phyloP scores from a whole-genome alignment of 1,140 invertebrate species.

The Solenopsis fugax region DNA sequence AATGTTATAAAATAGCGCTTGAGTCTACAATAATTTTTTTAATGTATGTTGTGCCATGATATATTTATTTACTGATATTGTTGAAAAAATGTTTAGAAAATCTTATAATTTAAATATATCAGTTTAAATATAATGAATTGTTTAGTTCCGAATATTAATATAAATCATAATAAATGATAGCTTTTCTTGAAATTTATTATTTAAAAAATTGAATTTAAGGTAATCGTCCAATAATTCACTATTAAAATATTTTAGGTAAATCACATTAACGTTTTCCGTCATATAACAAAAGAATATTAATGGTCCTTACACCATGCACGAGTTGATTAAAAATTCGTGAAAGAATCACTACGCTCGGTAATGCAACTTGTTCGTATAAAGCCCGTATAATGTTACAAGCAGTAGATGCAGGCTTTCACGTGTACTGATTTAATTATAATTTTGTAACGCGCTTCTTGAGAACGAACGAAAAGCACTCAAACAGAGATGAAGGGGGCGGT shows the following conservation, averaged over 20 bases:
- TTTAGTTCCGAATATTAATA: not conserved
- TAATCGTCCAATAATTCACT: not conserved
- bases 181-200: not conserved
- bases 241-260: slow-evolving; percentile 16
- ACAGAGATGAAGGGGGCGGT: slow-evolving; percentile 26
- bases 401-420: slow-evolving; percentile 34
- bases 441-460: slow-evolving; percentile 37
- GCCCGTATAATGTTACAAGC: slow-evolving; percentile 30
- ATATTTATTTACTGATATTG: not conserved
- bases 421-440: slow-evolving; percentile 58
- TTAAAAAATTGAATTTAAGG: not conserved
- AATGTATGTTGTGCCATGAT: not conserved
- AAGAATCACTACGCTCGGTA: slow-evolving; percentile 32
- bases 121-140: not conserved
- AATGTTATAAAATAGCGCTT: not conserved
- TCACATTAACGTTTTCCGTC: not conserved
- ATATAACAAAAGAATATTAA: slow-evolving; percentile 43
- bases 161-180: not conserved
- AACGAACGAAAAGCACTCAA: slow-evolving; percentile 34
- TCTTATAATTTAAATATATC: not conserved
- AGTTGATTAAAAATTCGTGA: slow-evolving; percentile 47
- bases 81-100: not conserved
- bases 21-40: slow-evolving; percentile 2
- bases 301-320: not conserved
- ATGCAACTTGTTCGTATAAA: slow-evolving; percentile 38